Base-by-base conservation (phyloP, 1,140 invertebrate genomes). In the Diorhabda elongata region DNA sequence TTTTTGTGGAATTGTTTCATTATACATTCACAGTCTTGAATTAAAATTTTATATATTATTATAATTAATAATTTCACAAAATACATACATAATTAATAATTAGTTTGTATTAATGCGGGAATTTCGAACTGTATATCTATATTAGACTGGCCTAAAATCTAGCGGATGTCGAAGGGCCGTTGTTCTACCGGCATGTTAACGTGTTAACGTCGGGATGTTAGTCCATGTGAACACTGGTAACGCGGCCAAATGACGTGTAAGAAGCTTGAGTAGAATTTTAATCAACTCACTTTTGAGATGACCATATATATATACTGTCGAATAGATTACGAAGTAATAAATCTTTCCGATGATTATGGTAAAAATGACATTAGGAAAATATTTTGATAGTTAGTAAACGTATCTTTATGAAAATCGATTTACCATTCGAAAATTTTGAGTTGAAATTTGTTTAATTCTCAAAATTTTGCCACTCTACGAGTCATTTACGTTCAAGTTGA, bases 181-280 rank as follows among this genome's bases (percentile, higher is more conserved):
- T 6, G n/a, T 52, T 52, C 47, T 4, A 52, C 47, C 47, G 47
- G 47, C 47, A 57, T 65, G 64, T 65, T 65, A 58, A 65, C 45
- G 64, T 65, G 64, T 65, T 58, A 62, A 65, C 47, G 64, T 47
- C 64, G 52, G 42, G 52, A 42, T 43, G 64, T 58, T 65, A 65
- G 47, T 45, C 64, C 47, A 65, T 45, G 64, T 43, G 66, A 67
- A 67, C 66, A 67, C 9, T 47, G 42, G 66, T 67, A 61, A 61
- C 66, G 58, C 58, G 66, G 42, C 57, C 66, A 67, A 67, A 67
- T 67, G 66, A 67, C 66, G 66, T 67, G 66, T 67, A 67, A 67
- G 66, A 61, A 60, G 66, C 58, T 47, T 56, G 66, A 61, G 52
- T 61, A 45, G 66, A 67, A 67, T 67, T 67, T 67, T 67, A 67